Evolutionary conservation across 2,113 vertebrate species (phyloP), one percentile per base, ranked within the genome.

Genomic region (Catharus minimus): DNA sequence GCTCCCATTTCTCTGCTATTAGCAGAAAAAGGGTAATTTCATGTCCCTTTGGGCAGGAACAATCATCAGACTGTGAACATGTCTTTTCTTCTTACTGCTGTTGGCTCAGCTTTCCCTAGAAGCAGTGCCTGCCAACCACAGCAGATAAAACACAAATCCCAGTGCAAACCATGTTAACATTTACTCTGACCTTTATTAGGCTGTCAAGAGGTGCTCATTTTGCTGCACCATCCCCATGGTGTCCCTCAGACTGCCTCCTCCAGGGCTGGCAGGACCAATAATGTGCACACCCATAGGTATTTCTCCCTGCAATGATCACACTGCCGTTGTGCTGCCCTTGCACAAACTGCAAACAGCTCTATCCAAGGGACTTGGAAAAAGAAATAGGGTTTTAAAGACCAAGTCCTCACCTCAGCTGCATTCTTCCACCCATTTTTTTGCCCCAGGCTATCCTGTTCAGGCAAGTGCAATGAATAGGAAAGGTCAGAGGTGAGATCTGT

Each of bases 241-340:
- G 26, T 44, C 58, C 50, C 50, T 52, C 46, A 38, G 49, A 44
- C 30, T 47, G 43, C 61, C 74, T 76, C 72, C 57, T 38, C 65
- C 52, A 23, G 47, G 50, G 38, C 65, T 46, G 16, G 30, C 27
- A 38, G 39, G 15, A 56, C 26, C 1, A 1, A 3, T 7, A 50
- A 28, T 0, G 0, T 4, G 19, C 82, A 76, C 33, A 60, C 5
- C 14, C 0, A 0, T 20, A 39, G 39, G 39, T 4, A 32, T 6
- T 11, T 20, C 22, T 67, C 30, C 33, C 58, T 49, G 50, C 38
- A 52, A 7, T 0, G 0, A 8, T 12, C 57, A 50, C 2, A 1
- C 13, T 39, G 61, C 49, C 16, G 0, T 9, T 32, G 53, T 41
- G n/a, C 52, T 94, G 73, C 30, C 36, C 53, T 30, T 14, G 39